These are phyloP conservation scores for Ernsta delagoae DNA, from an alignment of 2,888 invertebrate genomes.

Conservation along the genomic window DNA sequence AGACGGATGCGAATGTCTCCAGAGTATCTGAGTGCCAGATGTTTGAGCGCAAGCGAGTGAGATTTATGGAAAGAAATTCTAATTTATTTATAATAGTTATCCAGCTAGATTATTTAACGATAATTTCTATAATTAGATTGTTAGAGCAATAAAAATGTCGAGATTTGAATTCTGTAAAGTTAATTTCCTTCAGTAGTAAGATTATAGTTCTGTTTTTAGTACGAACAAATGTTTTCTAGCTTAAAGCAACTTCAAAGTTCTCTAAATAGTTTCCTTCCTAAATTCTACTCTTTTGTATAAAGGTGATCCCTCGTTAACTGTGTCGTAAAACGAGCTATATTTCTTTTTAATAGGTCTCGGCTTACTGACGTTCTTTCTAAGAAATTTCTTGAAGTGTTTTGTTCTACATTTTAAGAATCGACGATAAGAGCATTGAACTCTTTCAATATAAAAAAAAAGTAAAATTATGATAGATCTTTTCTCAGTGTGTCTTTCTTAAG, in stretches of 20 bases:
- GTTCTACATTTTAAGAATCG: background rate
- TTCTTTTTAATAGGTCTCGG: conserved; percentile 11
- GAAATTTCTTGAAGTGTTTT: background rate
- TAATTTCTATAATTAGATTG: too few relatives aligned
- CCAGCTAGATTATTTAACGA: too few relatives aligned
- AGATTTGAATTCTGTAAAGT: too few relatives aligned
- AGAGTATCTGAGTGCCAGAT: background rate
- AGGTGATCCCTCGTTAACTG: conserved; percentile 4
- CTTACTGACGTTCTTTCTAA: background rate
- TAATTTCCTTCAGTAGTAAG: too few relatives aligned
- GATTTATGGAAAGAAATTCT: too few relatives aligned
- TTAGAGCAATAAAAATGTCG: too few relatives aligned
- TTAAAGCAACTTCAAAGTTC: background rate
- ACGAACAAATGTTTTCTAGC: background rate
- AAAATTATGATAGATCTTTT: background rate
- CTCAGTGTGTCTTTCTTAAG: too few relatives aligned
- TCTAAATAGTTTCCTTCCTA: conserved; percentile 2
- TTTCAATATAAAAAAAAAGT: background rate
- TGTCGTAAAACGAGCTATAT: conserved; percentile 14
- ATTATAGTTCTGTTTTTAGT: background rate
- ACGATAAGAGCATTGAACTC: background rate
- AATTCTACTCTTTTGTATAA: background rate
- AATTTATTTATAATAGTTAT: too few relatives aligned
- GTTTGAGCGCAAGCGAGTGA: background rate
- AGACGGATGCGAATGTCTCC: conserved; percentile 17